Percentiles rank a stretch among this genome's conserved stretches.
These are phyloP conservation scores for Drosophila aldrichi DNA, from an alignment of 2,888 invertebrate species.

Conservation along the genomic window DNA sequence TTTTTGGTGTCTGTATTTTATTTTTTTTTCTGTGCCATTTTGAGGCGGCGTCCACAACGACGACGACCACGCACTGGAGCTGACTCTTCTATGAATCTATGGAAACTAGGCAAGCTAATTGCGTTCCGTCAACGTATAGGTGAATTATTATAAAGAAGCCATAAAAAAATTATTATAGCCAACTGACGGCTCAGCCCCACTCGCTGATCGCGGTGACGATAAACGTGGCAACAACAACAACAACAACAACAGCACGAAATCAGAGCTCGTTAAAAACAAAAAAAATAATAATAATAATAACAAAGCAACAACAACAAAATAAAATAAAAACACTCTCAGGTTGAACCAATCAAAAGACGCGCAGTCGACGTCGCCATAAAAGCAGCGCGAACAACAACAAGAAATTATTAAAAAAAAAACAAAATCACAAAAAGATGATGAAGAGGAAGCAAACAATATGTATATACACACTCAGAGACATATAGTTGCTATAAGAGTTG, in stretches of 20 bases:
- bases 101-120: conserved; percentile 70
- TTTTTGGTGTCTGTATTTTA: conserved; percentile 19
- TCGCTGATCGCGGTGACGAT: conserved; percentile 64
- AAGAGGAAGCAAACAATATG: conserved; percentile 17
- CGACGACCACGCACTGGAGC: conserved; percentile 54
- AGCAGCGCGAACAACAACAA: conserved; percentile 51
- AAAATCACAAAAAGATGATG: background rate
- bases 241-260: conserved; percentile 50
- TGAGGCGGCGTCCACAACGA: conserved; percentile 53
- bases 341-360: conserved; percentile 77
- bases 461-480: conserved; percentile 4
- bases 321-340: conserved; percentile 34
- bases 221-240: conserved; percentile 46
- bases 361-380: conserved; percentile 65
- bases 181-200: conserved; percentile 58
- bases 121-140: conserved; percentile 74
- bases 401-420: conserved; percentile 46
- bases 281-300: background rate
- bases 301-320: conserved; percentile 24
- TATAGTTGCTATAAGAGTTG: conserved; percentile 7
- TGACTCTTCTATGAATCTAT: conserved; percentile 66
- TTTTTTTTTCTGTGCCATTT: conserved; percentile 35
- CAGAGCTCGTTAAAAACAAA: conserved; percentile 72
- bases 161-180: conserved; percentile 64
- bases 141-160: conserved; percentile 79